These are phyloP conservation scores for Symphodus melops DNA, from an alignment of 2,113 vertebrate species.

Conservation along the genomic window DNA sequence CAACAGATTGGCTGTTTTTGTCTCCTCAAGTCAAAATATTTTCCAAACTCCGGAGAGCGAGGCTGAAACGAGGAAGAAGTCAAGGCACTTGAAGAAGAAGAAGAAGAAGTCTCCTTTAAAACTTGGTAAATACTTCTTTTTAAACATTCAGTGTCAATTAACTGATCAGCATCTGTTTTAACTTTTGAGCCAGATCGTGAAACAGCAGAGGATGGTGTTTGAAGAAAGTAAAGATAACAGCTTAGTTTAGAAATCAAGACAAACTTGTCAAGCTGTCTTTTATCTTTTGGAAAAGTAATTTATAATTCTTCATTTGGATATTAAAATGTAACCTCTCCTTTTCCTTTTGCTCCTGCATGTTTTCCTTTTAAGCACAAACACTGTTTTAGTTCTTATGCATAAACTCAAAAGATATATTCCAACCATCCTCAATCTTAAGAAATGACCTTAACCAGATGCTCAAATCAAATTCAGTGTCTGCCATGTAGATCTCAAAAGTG, in stretches of 20 bases:
- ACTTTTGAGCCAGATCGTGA: conserved; percentile 1
- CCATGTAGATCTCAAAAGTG: conserved; percentile 29
- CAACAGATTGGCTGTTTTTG: conserved; percentile 50
- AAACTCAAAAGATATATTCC: conserved; percentile 72
- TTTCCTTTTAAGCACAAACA: conserved; percentile 29
- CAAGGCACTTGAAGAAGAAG: conserved; percentile 46
- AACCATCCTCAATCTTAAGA: conserved; percentile 42
- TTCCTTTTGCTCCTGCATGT: conserved; percentile 14
- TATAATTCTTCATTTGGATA: conserved; percentile 9
- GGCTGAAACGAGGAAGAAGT: conserved; percentile 25
- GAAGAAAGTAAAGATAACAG: background rate
- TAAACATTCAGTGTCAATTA: background rate
- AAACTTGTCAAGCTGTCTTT: background rate
- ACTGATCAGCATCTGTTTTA: background rate
- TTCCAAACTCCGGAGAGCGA: conserved; percentile 65
- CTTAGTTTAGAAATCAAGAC: background rate
- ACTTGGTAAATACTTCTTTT: conserved; percentile 66
- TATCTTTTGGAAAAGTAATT: background rate
- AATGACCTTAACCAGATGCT: conserved; percentile 20
- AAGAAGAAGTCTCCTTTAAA: conserved; percentile 37
- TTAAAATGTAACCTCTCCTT: background rate
- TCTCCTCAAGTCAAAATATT: conserved; percentile 68
- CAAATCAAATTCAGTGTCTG: conserved; percentile 28
- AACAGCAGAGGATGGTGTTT: background rate
- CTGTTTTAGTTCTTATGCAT: conserved; percentile 54